A percentile compares a stretch with the other conserved stretches of the same genome.
phyloP scores from a whole-genome alignment of 1,140 invertebrate genomes.

The Drosophila quadrilineata region DNA sequence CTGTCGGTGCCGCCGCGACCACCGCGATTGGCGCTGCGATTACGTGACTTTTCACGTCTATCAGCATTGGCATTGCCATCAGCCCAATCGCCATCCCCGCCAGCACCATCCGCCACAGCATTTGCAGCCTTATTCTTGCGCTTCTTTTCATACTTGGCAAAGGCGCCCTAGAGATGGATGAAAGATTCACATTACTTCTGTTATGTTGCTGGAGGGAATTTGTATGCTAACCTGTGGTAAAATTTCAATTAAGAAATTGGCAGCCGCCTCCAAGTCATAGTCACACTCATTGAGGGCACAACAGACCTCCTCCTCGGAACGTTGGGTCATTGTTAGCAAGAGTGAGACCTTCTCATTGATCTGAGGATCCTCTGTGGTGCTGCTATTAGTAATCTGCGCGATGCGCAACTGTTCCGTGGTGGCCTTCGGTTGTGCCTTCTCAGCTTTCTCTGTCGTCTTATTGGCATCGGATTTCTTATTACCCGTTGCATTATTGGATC shows the following conservation, averaged over 20 bases:
- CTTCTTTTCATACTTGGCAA: slow-evolving; percentile 92
- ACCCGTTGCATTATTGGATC: too few relatives aligned
- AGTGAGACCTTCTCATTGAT: slow-evolving; percentile 88
- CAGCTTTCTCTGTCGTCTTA: slow-evolving; percentile 81
- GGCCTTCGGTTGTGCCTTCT: slow-evolving; percentile 79
- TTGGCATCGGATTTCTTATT: slow-evolving; percentile 77
- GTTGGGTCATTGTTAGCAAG: slow-evolving; percentile 90
- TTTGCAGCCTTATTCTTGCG: slow-evolving; percentile 89
- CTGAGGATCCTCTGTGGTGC: slow-evolving; percentile 85
- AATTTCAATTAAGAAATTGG: slow-evolving; percentile 89
- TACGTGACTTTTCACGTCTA: slow-evolving; percentile 81
- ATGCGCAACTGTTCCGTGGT: slow-evolving; percentile 85
- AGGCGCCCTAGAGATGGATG: slow-evolving; percentile 83
- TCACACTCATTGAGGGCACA: slow-evolving; percentile 92
- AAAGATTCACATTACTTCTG: too few relatives aligned
- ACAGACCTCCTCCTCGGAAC: slow-evolving; percentile 91
- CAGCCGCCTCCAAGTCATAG: slow-evolving; percentile 88
- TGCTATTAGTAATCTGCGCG: slow-evolving; percentile 86
- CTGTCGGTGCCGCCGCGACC: slow-evolving; percentile 82
- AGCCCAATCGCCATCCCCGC: slow-evolving; percentile 82
- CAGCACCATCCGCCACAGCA: slow-evolving; percentile 75
- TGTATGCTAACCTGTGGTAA: slow-evolving; percentile 82
- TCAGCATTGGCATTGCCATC: slow-evolving; percentile 80
- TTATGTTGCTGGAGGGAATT: too few relatives aligned
- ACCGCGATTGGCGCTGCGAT: slow-evolving; percentile 81